Percentiles rank a stretch among this genome's conserved stretches.
Conservation (phyloP, 2,888 invertebrate genomes). For the Yponomeuta evonymella region DNA sequence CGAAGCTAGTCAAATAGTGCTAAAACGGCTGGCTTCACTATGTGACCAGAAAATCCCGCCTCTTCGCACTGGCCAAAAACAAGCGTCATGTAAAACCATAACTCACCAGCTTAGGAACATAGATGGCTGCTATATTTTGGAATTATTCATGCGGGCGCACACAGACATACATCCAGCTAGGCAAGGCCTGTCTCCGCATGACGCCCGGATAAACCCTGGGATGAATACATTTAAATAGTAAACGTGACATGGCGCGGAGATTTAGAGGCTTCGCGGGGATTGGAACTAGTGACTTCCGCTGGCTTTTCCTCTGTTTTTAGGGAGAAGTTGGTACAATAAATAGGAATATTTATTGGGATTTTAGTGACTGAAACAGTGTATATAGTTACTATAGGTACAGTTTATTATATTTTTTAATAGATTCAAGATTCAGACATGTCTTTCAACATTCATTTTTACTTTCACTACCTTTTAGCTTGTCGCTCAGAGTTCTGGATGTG, state of each 20-base stretch:
- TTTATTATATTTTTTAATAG: too few relatives aligned
- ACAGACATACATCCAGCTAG: not conserved
- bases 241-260: slow-evolving; percentile 64
- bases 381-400: too few relatives aligned
- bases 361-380: too few relatives aligned
- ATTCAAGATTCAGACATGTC: too few relatives aligned
- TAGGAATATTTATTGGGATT: too few relatives aligned
- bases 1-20: too few relatives aligned
- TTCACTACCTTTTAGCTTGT: too few relatives aligned
- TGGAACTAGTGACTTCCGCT: not conserved
- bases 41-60: not conserved
- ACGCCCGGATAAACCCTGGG: slow-evolving; percentile 60
- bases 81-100: not conserved
- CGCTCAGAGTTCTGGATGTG: too few relatives aligned
- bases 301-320: not conserved
- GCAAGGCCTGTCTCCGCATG: slow-evolving; percentile 18
- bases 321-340: not conserved
- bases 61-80: not conserved
- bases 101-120: not conserved
- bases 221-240: slow-evolving; percentile 76
- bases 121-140: not conserved
- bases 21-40: too few relatives aligned
- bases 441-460: too few relatives aligned
- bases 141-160: not conserved
- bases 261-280: slow-evolving; percentile 40